Percentiles rank a stretch among this genome's conserved stretches.
Evolutionary conservation across 2,797 vertebrate species (phyloP).

Genomic region (Neoniphon sammara): DNA sequence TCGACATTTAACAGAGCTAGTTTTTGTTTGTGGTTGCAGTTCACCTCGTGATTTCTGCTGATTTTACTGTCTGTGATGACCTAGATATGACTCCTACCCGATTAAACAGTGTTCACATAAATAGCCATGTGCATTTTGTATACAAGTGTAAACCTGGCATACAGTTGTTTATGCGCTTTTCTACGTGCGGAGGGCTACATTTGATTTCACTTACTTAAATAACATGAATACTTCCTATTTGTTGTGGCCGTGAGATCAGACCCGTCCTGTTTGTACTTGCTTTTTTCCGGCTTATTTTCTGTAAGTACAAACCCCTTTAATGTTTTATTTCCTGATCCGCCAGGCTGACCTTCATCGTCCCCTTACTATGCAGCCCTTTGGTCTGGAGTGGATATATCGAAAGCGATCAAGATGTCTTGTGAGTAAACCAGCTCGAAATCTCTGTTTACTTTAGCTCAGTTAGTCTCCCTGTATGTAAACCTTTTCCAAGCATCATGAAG

Average conservation of each 20-base stretch:
- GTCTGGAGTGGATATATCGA: constrained; percentile 79
- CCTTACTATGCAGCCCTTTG: constrained; percentile 64
- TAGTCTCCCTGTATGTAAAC: not conserved
- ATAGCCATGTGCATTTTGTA: too few species aligned
- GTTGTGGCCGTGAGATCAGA: not conserved
- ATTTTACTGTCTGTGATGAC: constrained; percentile 21
- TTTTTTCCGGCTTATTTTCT: not conserved
- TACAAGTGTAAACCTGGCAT: too few species aligned
- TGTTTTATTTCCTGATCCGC: constrained; percentile 16
- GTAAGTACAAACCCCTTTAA: not conserved
- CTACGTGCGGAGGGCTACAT: not conserved
- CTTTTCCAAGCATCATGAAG: not conserved
- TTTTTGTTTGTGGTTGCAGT: not conserved
- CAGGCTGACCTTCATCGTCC: constrained; percentile 67
- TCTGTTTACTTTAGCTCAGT: not conserved
- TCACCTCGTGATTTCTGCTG: not conserved
- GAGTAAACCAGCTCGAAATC: constrained; percentile 56
- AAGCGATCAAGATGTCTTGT: constrained; percentile 82
- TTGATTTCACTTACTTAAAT: not conserved
- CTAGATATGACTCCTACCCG: constrained; percentile 43
- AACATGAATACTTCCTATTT: not conserved
- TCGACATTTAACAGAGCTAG: too few species aligned
- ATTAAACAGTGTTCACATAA: not conserved
- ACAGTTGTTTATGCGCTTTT: not conserved
- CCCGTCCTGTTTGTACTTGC: not conserved